These are phyloP conservation scores for Taxidea taxus DNA, from an alignment of 2,113 vertebrate genomes.

Conservation along the genomic window DNA sequence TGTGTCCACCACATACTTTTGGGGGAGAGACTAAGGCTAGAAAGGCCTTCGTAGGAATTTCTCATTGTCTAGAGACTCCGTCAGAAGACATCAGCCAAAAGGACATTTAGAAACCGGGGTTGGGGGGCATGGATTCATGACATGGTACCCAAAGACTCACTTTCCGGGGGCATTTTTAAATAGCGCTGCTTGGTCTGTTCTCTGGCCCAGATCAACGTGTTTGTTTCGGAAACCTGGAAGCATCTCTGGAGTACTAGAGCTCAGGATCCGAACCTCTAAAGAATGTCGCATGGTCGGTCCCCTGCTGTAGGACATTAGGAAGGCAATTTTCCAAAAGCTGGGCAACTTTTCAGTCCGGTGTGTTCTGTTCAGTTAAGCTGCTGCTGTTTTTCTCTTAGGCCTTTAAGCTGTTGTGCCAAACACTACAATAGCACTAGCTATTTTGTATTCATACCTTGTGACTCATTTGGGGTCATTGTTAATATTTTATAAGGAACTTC, in stretches of 20 bases:
- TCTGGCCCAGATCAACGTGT: conserved; percentile 44
- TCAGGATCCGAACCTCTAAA: conserved; percentile 23
- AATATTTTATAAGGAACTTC: conserved; percentile 76
- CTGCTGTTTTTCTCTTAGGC: conserved; percentile 63
- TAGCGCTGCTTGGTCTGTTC: conserved; percentile 18
- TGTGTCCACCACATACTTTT: conserved; percentile 27
- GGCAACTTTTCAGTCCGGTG: conserved; percentile 60
- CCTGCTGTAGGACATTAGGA: conserved; percentile 51
- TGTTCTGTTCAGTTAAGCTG: conserved; percentile 65
- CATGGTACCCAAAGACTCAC: conserved; percentile 32
- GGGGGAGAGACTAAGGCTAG: background rate
- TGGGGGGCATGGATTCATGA: background rate
- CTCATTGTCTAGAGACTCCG: background rate
- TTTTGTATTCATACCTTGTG: conserved; percentile 66
- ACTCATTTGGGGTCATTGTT: conserved; percentile 70
- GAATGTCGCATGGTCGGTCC: conserved; percentile 34
- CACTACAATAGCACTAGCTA: conserved; percentile 66
- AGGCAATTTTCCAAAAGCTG: conserved; percentile 60
- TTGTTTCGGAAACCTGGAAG: conserved; percentile 33
- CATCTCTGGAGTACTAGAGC: conserved; percentile 35
- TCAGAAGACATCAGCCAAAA: background rate
- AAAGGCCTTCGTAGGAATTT: background rate
- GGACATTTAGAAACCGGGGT: conserved; percentile 9
- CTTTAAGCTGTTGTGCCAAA: conserved; percentile 69
- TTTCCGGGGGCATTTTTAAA: conserved; percentile 43